Conservation (phyloP, 2,797 vertebrate species). For the Sternarchorhynchus goeldii region DNA sequence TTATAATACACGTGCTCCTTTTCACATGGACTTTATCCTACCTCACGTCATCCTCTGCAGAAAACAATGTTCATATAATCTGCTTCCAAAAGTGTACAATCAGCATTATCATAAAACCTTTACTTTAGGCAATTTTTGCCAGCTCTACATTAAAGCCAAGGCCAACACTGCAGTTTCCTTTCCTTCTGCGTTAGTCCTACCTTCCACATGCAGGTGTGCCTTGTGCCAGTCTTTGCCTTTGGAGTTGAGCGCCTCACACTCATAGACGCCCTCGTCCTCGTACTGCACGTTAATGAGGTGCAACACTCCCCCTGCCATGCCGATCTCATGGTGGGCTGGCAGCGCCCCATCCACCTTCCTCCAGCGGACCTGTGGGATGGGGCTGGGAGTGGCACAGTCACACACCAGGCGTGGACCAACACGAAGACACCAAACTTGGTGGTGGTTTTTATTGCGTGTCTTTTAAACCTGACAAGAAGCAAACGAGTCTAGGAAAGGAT, state of each 20-base stretch:
- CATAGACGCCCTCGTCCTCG: conserved; percentile 88
- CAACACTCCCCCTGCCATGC: conserved; percentile 85
- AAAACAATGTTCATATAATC: not conserved
- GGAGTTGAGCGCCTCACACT: conserved; percentile 90
- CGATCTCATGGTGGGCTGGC: conserved; percentile 82
- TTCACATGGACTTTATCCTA: not conserved
- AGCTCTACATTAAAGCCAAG: not conserved
- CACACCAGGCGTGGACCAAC: not conserved
- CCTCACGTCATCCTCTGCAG: not conserved
- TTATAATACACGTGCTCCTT: not conserved
- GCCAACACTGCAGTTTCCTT: not conserved
- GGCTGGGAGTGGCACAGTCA: conserved; percentile 70
- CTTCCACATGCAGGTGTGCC: conserved; percentile 86
- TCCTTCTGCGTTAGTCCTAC: conserved; percentile 64
- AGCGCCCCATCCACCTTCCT: conserved; percentile 83
- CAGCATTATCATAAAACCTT: conserved; percentile 1
- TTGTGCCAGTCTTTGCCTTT: conserved; percentile 89
- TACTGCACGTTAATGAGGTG: conserved; percentile 88
- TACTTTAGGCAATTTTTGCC: not conserved
- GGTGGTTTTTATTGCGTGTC: too few species aligned
- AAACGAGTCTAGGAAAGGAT: too few species aligned
- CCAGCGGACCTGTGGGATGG: conserved; percentile 93
- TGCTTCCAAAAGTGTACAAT: not conserved
- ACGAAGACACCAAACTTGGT: not conserved
- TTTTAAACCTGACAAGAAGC: too few species aligned